Conservation (phyloP, 35 echinoderm and acorn worm genomes). For the Ptychodera flava region DNA sequence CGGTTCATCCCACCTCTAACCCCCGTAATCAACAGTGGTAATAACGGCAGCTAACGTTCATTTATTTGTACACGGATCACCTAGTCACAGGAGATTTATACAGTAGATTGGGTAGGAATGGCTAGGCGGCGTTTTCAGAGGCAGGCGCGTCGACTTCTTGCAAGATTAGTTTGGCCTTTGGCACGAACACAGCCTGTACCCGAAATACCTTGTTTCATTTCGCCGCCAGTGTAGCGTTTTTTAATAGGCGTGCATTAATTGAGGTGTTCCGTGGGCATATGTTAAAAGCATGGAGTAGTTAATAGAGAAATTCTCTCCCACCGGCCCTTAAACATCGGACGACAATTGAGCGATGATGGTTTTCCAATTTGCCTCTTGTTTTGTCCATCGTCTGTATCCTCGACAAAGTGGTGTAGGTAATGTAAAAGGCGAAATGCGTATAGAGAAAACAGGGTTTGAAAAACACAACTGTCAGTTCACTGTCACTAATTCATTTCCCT, state of each 20-base stretch:
- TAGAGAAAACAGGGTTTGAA: too few relatives aligned
- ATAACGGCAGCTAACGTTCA: neutral
- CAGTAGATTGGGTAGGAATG: neutral
- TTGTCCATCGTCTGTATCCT: too few relatives aligned
- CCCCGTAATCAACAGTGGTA: neutral
- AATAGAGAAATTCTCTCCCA: neutral
- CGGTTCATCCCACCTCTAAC: neutral
- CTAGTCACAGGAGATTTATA: neutral
- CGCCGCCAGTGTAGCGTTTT: neutral
- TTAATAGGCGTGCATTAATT: neutral
- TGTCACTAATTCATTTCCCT: too few relatives aligned
- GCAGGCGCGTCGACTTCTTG: neutral
- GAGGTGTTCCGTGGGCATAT: neutral
- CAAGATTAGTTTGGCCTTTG: neutral
- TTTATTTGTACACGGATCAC: neutral
- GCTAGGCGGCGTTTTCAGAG: neutral
- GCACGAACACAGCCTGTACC: neutral
- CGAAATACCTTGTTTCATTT: neutral
- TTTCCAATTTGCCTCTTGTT: neutral
- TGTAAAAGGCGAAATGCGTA: too few relatives aligned
- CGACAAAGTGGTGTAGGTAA: too few relatives aligned
- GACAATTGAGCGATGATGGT: neutral
- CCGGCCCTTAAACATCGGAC: neutral
- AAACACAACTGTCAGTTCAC: too few relatives aligned
- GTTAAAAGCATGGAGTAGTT: neutral